Conservation (phyloP, 2,113 vertebrate genomes). For the Melierax canorus region DNA sequence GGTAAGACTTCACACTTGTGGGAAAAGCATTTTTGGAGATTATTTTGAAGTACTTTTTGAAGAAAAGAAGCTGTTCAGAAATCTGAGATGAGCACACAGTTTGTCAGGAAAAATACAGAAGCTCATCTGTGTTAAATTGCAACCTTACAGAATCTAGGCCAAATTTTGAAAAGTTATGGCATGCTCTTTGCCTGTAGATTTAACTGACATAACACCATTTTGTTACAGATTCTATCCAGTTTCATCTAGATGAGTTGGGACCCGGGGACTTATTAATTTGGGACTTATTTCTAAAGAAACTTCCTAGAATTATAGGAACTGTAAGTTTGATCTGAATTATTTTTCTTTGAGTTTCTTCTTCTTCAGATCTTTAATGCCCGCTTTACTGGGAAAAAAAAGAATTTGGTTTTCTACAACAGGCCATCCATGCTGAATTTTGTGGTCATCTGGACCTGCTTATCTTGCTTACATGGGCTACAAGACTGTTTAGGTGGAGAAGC, state of each 20-base stretch:
- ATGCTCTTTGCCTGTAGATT: background rate
- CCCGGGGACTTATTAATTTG: background rate
- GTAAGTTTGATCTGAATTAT: background rate
- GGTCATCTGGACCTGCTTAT: background rate
- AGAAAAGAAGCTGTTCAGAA: background rate
- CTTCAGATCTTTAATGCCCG: background rate
- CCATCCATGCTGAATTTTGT: background rate
- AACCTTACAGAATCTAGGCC: background rate
- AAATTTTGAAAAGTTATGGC: background rate
- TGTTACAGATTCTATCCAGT: background rate
- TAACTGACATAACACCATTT: background rate
- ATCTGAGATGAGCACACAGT: background rate
- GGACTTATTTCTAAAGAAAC: background rate
- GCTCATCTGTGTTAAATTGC: background rate
- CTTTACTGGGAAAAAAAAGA: background rate
- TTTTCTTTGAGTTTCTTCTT: background rate
- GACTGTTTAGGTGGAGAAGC: background rate
- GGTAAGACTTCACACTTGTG: background rate
- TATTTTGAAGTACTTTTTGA: background rate
- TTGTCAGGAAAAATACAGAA: background rate
- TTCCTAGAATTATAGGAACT: background rate
- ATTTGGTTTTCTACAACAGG: background rate
- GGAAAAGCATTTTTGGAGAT: background rate
- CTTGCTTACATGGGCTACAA: background rate
- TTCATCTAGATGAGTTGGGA: background rate